Evolutionary conservation across 2,113 vertebrate species (phyloP), one percentile per base, ranked within the genome.

Genomic region (Hippocampus zosterae): DNA sequence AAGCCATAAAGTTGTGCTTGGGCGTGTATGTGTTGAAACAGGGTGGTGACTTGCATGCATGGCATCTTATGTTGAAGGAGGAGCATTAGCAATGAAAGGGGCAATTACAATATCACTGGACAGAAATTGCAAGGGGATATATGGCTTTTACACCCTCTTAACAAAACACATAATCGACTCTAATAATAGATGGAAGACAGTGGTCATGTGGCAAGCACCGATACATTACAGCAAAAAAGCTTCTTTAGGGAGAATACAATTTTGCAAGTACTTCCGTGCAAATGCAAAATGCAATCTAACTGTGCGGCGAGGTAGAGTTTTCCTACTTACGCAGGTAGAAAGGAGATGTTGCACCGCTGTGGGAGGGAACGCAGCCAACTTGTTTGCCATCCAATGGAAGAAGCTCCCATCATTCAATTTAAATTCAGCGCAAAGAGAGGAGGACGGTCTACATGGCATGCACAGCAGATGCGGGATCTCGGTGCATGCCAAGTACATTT

Each of bases 1-100:
- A 94, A 29, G 40, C 77, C 77, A 83, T 72, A 81, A 78, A 82
- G 71, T 68, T 70, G 70, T 77, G 70, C 71, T 40, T 66, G 75
- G 55, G 80, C 62, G 69, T 83, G 71, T 42, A 48, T 27, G 66
- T n/a, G n/a, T 42, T 29, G 25, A 67, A 67, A 55, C 40, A 71
- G 12, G 23, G 41, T 59, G 37, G 64, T 72, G 67, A 80, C 46
- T 69, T 68, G 67, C 78, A 75, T 40, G 65, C 57, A 61, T 48
- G 46, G 9, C 69, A 53, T 80, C 76, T 78, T 69, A 70, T 66
- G 73, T 73, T 41, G 3, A 48, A 67, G 50, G 25, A 18, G 25
- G 27, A 27, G 25, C 56, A 41, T 71, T 23, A 5, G 67, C 7
- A 21, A 61, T 78, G 25, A 59, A 9, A 13, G 13, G 5, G 56